These are phyloP conservation scores for Cairina moschata DNA, from an alignment of 2,113 vertebrate species.

Conservation along the genomic window DNA sequence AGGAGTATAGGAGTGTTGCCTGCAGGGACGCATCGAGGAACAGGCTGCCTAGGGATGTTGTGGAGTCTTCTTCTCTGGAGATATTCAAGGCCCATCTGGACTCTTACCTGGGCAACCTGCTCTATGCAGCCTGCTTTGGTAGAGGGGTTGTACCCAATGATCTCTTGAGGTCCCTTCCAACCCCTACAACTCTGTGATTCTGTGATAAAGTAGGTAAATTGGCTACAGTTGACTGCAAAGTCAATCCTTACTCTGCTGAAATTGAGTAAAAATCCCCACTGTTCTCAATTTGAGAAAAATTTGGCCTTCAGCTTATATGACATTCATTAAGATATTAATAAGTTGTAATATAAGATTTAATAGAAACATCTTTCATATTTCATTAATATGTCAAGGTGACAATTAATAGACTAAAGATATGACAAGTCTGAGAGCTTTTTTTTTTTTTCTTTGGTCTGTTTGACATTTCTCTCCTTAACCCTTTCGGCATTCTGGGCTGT, in stretches of 20 bases:
- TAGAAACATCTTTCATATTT: neutral
- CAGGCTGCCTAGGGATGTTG: too few relatives aligned
- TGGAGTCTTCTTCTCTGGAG: too few relatives aligned
- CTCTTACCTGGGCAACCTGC: too few relatives aligned
- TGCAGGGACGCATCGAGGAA: too few relatives aligned
- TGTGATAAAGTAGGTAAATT: neutral
- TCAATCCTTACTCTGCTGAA: neutral
- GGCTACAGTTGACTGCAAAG: neutral
- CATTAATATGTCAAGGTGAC: slow-evolving; percentile 2
- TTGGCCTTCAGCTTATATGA: neutral
- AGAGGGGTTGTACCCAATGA: too few relatives aligned
- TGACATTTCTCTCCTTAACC: slow-evolving; percentile 25
- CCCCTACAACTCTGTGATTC: too few relatives aligned
- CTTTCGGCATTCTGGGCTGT: neutral
- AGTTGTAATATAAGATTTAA: neutral
- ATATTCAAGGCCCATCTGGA: too few relatives aligned
- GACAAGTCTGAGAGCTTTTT: neutral
- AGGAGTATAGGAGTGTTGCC: too few relatives aligned
- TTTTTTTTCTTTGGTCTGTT: neutral
- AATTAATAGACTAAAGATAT: neutral
- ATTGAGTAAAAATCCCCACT: neutral
- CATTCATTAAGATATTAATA: neutral
- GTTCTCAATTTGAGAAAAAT: neutral
- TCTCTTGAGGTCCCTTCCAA: too few relatives aligned
- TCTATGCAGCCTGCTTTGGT: too few relatives aligned